Percentiles rank a stretch among this genome's conserved stretches.
phyloP scores from a whole-genome alignment of 2,797 vertebrate species.

The Clarias pachynema region DNA sequence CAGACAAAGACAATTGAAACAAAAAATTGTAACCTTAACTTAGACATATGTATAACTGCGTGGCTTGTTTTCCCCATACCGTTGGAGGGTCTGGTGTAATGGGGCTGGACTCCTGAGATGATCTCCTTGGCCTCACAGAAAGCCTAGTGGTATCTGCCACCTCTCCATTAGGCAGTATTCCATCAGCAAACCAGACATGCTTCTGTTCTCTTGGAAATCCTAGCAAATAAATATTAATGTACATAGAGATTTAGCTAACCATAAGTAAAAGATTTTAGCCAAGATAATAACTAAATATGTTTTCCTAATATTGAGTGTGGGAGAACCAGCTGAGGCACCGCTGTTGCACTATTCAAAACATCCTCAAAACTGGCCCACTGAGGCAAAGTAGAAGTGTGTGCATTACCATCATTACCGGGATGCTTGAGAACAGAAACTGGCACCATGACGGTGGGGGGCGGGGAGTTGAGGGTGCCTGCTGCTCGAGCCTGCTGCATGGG shows the following conservation, averaged over 20 bases:
- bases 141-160: conserved; percentile 89
- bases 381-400: background rate
- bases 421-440: conserved; percentile 88
- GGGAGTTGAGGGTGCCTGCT: conserved; percentile 75
- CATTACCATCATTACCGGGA: conserved; percentile 82
- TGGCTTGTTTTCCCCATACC: conserved; percentile 36
- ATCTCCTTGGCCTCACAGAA: conserved; percentile 75
- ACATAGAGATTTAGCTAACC: background rate
- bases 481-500: conserved; percentile 82
- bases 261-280: background rate
- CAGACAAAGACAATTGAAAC: background rate
- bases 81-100: conserved; percentile 62
- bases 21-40: background rate
- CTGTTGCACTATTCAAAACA: background rate
- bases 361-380: conserved; percentile 3
- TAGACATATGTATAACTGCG: background rate
- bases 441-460: conserved; percentile 83
- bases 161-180: conserved; percentile 92
- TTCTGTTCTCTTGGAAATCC: conserved; percentile 85
- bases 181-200: conserved; percentile 95
- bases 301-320: background rate
- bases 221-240: conserved; percentile 44
- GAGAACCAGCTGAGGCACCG: background rate
- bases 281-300: background rate
- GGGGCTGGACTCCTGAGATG: conserved; percentile 77